Evolutionary conservation across 2,797 vertebrate species (phyloP).

Genomic region (Podarcis lilfordi): DNA sequence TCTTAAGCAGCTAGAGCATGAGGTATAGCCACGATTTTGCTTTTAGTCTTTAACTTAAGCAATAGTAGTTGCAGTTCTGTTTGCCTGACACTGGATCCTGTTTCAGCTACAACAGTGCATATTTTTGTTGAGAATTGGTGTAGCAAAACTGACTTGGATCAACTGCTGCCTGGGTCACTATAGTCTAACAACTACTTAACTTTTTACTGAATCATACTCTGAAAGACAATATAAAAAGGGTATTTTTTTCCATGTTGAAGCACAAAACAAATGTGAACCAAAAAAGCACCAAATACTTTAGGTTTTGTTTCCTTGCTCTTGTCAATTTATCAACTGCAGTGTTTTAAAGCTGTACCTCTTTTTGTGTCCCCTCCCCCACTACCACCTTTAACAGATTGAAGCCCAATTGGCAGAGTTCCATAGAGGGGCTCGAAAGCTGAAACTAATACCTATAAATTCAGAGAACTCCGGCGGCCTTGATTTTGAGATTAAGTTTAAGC

Average conservation of each 20-base stretch:
- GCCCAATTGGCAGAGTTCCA: conserved; percentile 88
- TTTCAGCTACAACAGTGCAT: neutral
- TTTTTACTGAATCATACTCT: neutral
- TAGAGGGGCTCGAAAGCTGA: conserved; percentile 92
- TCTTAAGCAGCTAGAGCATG: neutral
- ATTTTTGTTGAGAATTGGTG: neutral
- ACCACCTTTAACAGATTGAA: conserved; percentile 80
- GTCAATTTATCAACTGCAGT: neutral
- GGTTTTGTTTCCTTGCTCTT: neutral
- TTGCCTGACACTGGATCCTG: neutral
- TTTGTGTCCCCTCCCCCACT: conserved; percentile 25
- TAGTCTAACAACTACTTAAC: neutral
- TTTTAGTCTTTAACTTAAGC: neutral
- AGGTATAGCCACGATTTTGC: neutral
- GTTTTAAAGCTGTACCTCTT: neutral
- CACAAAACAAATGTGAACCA: conserved; percentile 1
- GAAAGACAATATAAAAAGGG: neutral
- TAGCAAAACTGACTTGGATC: neutral
- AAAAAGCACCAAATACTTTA: neutral
- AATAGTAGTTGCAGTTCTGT: neutral
- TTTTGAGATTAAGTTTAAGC: conserved; percentile 88
- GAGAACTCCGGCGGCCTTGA: conserved; percentile 91
- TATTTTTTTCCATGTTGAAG: neutral
- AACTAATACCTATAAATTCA: conserved; percentile 89
- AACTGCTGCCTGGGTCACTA: neutral